Conservation (phyloP, 2,888 invertebrate genomes). For the Lasioglossum zephyrum region DNA sequence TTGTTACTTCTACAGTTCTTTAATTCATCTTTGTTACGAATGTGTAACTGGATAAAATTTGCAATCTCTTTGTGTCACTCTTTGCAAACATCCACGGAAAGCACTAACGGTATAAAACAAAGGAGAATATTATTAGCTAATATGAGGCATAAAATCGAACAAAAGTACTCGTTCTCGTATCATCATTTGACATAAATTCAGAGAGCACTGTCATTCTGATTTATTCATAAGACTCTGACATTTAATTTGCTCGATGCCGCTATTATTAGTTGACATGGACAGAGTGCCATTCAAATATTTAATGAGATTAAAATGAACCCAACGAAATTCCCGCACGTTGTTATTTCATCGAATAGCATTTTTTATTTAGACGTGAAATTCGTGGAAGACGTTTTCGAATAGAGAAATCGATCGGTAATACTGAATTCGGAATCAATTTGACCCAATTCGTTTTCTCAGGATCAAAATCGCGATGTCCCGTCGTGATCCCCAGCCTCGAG, state of each 20-base stretch:
- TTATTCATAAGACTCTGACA: background rate
- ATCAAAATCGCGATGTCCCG: conserved; percentile 73
- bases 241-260: background rate
- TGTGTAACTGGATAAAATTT: background rate
- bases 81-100: background rate
- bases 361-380: background rate
- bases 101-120: background rate
- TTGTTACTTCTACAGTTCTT: background rate
- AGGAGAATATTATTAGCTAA: background rate
- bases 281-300: background rate
- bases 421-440: conserved; percentile 39
- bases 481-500: conserved; percentile 72
- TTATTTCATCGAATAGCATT: background rate
- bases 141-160: background rate
- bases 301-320: background rate
- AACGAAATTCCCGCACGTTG: background rate
- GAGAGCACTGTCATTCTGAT: background rate
- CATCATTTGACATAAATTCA: background rate
- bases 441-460: conserved; percentile 65
- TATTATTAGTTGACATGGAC: background rate
- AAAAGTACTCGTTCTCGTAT: background rate
- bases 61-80: background rate
- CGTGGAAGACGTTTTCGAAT: conserved; percentile 20
- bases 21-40: background rate
- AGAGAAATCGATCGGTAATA: conserved; percentile 32